Evolutionary conservation across 2,888 invertebrate genomes (phyloP), one percentile per base, ranked within the genome.

Genomic region (Drosophila phalerata): DNA sequence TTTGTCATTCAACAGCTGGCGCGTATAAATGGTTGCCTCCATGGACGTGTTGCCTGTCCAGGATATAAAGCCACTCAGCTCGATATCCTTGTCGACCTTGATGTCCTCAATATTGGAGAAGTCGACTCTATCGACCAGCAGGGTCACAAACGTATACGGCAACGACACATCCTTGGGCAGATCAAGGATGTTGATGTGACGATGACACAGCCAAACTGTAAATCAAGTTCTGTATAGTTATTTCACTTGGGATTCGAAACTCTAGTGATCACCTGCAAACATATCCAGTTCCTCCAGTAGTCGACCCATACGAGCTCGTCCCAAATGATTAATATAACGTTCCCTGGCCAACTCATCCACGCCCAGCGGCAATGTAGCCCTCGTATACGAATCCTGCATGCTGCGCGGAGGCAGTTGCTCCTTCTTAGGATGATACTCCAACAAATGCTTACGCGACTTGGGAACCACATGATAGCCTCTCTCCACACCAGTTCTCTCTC

Each of bases 241-340:
- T 8, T 34, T n/a, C 5, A 19, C 0, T 17, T 49, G 30, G 5
- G 28, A 28, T 8, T 28, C 6, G 28, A 6, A 9, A 32, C 3
- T 37, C 17, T 10, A 4, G 19, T 19, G 3, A n/a, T 96, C 95
- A 95, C 96, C 96, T 73, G 96, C 96, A 93, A 96, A 96, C 69
- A 95, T 94, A 91, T 97, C 96, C 93, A 97, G 94, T 89, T 96
- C 96, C 92, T 97, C 96, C 91, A 96, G 92, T 3, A 97, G 92
- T 51, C 96, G 92, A 0, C 96, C 96, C 75, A 96, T 91, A 47
- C 97, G 93, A 5, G 96, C 94, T 68, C 93, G 92, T 0, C 95
- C 95, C 56, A 94, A 90, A 78, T 93, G 93, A 3, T 94, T 94
- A 0, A 94, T 93, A 81, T 96, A 96, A 77, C 94, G 94, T 72